Percentiles rank a stretch among this genome's conserved stretches.
These are phyloP conservation scores for Loxodonta africana DNA, from an alignment of 2,113 vertebrate genomes.

Conservation along the genomic window DNA sequence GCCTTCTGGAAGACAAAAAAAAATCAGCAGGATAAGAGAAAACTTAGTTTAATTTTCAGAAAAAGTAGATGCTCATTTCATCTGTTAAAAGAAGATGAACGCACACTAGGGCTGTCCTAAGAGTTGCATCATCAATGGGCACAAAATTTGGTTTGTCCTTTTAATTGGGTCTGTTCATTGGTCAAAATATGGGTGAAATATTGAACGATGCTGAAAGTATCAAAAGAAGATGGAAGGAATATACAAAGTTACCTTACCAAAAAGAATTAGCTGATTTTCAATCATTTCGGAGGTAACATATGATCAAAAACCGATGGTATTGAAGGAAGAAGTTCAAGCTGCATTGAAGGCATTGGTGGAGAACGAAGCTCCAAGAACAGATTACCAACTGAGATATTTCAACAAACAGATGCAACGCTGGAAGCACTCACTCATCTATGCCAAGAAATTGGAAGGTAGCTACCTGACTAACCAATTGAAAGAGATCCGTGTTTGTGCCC, in stretches of 20 bases:
- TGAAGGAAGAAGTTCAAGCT: neutral
- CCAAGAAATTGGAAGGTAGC: neutral
- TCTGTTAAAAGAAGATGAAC: neutral
- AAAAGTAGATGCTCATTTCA: neutral
- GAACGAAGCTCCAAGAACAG: neutral
- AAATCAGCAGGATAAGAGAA: neutral
- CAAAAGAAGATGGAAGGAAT: neutral
- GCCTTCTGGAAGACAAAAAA: neutral
- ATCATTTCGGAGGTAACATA: neutral
- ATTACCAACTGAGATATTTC: neutral
- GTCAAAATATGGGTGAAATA: neutral
- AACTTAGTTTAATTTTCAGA: neutral
- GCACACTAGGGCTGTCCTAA: neutral
- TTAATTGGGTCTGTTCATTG: neutral
- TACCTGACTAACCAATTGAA: neutral
- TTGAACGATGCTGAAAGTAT: neutral
- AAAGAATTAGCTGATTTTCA: neutral
- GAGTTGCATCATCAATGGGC: neutral
- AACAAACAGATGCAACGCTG: neutral
- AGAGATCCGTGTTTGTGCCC: neutral
- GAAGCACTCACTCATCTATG: neutral
- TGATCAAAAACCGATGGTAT: neutral
- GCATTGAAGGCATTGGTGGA: neutral
- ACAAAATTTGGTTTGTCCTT: constrained; percentile 8
- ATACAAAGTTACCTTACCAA: neutral